These are phyloP conservation scores for Candidula unifasciata DNA, from an alignment of 2,888 invertebrate species.

Conservation along the genomic window DNA sequence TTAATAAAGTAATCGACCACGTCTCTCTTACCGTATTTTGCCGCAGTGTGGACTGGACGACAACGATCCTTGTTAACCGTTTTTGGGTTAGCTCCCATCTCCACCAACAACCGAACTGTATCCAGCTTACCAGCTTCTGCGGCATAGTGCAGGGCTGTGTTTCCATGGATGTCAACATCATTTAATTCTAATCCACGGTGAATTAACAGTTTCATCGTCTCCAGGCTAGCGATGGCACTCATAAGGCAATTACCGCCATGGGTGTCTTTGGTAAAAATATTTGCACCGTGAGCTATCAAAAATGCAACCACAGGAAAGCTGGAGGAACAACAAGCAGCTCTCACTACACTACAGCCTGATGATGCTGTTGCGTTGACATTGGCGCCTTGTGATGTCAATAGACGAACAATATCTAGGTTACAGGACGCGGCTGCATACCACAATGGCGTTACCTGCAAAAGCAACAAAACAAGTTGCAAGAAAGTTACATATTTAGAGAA, in stretches of 20 bases:
- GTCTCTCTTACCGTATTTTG: constrained; percentile 17
- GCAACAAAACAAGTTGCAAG: no score
- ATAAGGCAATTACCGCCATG: constrained; percentile 43
- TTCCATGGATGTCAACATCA: constrained; percentile 60
- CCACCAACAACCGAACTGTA: constrained; percentile 64
- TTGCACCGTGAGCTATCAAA: constrained; percentile 22
- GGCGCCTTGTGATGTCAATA: constrained; percentile 20
- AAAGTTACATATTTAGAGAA: no score
- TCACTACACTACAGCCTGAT: constrained; percentile 27
- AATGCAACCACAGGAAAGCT: constrained; percentile 5
- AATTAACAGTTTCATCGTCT: constrained; percentile 17
- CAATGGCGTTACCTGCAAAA: constrained; percentile 47
- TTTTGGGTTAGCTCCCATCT: constrained; percentile 62
- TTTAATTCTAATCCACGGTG: constrained; percentile 66
- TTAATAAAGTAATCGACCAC: constrained; percentile 39
- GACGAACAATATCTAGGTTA: constrained; percentile 20
- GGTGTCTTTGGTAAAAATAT: constrained; percentile 11
- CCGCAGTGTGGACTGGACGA: constrained; percentile 57
- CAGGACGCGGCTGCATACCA: constrained; percentile 42
- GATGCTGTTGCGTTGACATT: constrained; percentile 38
- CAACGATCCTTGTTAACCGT: constrained; percentile 56
- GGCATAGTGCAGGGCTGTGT: constrained; percentile 72
- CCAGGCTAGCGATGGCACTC: constrained; percentile 1
- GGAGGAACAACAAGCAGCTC: constrained; percentile 39
- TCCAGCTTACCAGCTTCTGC: constrained; percentile 65